Evolutionary conservation across 2,797 vertebrate genomes (phyloP), one percentile per base, ranked within the genome.

Genomic region (Enteromius unitaeniatus): DNA sequence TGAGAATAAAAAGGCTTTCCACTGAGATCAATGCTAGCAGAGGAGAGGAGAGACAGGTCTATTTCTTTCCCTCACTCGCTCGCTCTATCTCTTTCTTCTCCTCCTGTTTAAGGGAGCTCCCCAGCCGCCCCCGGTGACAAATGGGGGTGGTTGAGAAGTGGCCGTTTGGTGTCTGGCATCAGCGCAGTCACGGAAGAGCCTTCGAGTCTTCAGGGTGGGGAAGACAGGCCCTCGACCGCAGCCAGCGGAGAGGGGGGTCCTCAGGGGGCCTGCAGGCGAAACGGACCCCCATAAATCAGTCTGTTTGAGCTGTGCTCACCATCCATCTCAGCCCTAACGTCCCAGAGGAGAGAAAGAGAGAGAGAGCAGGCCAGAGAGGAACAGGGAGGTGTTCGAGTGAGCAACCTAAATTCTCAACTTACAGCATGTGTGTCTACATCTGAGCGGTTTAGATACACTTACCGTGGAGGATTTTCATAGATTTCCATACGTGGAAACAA

Each of bases 241-340:
- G 93, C 95, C 95, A 93, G 90, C 93, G 93, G 94, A 86, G 92
- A 80, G 93, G 89, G 87, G 89, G 91, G 88, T 93, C 95, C 95
- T 95, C 91, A 77, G 91, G 94, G 95, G 95, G 94, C 93, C 91
- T 90, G 87, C 87, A 91, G 90, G 93, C 93, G 92, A 96, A 96
- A 95, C 94, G 93, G 92, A 94, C 93, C 90, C 86, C 95, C 95
- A 97, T 98, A 96, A 97, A 97, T 98, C 96, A 97, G 94, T 87
- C 83, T 78, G 91, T 95, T 94, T 93, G 94, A 86, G 79, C 70
- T 72, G 69, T 60, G 82, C 75, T 92, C 93, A 90, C 93, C 93
- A 94, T 95, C 93, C 89, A 95, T 95, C 95, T 94, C 89, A 21
- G 73, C 85, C 85, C 72, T 21, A 83, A 90, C 94, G 95, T 94